phyloP scores from a whole-genome alignment of 2,888 invertebrate genomes.

The Lydus trimaculatus region DNA sequence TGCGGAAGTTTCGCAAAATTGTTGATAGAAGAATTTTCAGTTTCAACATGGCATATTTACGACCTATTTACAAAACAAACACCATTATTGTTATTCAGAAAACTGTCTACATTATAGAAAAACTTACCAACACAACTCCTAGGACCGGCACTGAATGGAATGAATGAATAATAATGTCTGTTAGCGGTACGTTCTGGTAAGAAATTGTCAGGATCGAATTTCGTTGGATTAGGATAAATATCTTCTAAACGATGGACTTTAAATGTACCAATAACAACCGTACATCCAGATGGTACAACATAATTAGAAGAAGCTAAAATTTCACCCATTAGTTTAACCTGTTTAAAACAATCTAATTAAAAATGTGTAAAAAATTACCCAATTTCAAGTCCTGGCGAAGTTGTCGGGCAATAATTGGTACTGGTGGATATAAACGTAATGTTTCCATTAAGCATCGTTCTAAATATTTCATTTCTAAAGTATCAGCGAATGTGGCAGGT shows the following conservation, averaged over 20 bases:
- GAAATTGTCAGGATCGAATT: slow-evolving; percentile 82
- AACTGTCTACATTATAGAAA: not conserved
- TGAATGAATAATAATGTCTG: slow-evolving; percentile 80
- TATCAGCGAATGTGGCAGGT: slow-evolving; percentile 78
- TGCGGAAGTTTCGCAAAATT: slow-evolving; percentile 72
- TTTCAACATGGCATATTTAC: slow-evolving; percentile 82
- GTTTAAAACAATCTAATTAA: too few species aligned
- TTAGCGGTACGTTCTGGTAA: slow-evolving; percentile 76
- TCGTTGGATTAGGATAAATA: slow-evolving; percentile 73
- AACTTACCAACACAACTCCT: slow-evolving; percentile 77
- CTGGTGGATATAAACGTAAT: slow-evolving; percentile 80
- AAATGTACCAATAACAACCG: slow-evolving; percentile 72
- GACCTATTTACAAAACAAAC: slow-evolving; percentile 60
- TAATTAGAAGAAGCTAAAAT: slow-evolving; percentile 68
- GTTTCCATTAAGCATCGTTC: slow-evolving; percentile 82
- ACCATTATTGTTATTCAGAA: too few species aligned
- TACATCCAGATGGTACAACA: slow-evolving; percentile 73
- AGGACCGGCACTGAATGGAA: slow-evolving; percentile 84
- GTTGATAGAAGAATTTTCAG: slow-evolving; percentile 77
- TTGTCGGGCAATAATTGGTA: slow-evolving; percentile 78
- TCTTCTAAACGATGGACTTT: slow-evolving; percentile 72
- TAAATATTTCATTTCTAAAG: slow-evolving; percentile 81
- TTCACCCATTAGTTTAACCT: not conserved
- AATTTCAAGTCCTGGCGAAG: slow-evolving; percentile 74
- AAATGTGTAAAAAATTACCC: slow-evolving; percentile 59